Conservation (phyloP, 2,113 vertebrate species). For the Gymnogyps californianus region DNA sequence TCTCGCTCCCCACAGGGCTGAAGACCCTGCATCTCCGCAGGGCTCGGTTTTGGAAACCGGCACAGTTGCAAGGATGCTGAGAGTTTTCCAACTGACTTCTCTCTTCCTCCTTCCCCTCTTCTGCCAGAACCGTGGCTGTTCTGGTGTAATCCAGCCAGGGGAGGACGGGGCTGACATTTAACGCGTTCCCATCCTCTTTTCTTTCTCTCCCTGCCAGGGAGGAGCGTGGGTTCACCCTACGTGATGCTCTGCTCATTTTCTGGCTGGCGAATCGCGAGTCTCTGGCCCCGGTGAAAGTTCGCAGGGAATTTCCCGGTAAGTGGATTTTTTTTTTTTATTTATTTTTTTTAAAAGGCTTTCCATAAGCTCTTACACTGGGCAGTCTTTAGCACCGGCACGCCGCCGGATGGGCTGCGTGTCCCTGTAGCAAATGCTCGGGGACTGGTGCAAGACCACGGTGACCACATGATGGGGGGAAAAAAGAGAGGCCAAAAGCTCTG, state of each 20-base stretch:
- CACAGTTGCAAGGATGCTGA: neutral
- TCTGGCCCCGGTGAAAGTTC: neutral
- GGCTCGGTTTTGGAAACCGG: fast-evolving
- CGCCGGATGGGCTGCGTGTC: fast-evolving
- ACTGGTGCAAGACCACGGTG: fast-evolving
- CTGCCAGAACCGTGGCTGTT: fast-evolving
- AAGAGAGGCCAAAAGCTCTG: fast-evolving
- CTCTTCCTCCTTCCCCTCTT: neutral
- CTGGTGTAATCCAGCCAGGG: neutral
- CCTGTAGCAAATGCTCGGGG: neutral
- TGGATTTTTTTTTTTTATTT: neutral
- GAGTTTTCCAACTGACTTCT: neutral
- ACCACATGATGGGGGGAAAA: fast-evolving
- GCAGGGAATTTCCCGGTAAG: neutral
- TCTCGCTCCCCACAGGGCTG: neutral
- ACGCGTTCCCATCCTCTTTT: neutral
- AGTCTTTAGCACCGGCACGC: fast-evolving
- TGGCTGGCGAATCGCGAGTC: fast-evolving
- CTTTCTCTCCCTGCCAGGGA: neutral
- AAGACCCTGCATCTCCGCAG: neutral
- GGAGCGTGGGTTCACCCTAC: fast-evolving
- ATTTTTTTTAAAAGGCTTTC: neutral
- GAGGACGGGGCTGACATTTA: neutral
- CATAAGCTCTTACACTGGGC: neutral
- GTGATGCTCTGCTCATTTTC: neutral